These are phyloP conservation scores for Falco novaeseelandiae DNA, from an alignment of 2,797 vertebrate genomes.

Conservation along the genomic window DNA sequence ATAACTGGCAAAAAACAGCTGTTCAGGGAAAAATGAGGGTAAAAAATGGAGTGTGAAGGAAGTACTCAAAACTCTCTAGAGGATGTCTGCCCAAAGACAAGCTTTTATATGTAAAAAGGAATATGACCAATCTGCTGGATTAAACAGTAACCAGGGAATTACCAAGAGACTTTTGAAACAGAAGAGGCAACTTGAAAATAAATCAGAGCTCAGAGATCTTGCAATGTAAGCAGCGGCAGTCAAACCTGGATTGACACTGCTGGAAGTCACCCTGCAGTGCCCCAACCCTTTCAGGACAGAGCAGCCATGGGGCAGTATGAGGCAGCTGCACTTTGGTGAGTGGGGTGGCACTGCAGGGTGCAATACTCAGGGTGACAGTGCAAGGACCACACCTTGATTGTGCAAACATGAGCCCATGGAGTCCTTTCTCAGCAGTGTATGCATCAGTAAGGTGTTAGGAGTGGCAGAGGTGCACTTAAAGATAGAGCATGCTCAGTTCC, in stretches of 20 bases:
- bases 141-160: neutral
- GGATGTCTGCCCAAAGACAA: neutral
- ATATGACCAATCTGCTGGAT: neutral
- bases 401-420: fast-evolving
- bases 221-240: neutral
- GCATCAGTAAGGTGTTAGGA: too few relatives aligned
- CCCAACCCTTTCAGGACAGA: neutral
- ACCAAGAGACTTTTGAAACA: neutral
- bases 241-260: neutral
- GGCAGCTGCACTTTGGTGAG: neutral
- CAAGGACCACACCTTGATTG: fast-evolving
- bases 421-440: neutral
- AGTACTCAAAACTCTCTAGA: neutral
- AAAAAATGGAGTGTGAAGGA: neutral
- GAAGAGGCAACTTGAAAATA: neutral
- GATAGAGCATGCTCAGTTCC: neutral
- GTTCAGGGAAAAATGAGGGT: neutral
- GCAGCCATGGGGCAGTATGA: neutral
- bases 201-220: neutral
- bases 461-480: neutral
- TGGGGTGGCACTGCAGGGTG: neutral
- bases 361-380: too few relatives aligned
- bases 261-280: neutral
- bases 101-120: neutral
- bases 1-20: neutral